Base-by-base conservation (phyloP, 2,888 invertebrate species). In the Drosophila leonis region DNA sequence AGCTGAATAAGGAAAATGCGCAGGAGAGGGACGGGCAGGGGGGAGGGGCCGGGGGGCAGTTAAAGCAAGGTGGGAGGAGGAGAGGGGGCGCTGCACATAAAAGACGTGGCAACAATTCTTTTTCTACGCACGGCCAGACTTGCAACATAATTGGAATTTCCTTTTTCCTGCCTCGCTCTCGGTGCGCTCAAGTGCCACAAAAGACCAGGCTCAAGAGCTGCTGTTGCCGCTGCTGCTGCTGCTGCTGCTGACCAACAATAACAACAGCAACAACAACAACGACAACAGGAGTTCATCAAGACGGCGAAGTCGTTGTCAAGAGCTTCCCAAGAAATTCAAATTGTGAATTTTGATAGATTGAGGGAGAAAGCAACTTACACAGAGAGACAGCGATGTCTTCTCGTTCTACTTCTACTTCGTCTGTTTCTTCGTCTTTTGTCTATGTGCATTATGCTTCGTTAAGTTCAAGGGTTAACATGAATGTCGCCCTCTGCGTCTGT, bases 91-190 rank as follows among this genome's bases (percentile, higher is more conserved):
- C 56, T 82, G 76, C 64, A 60, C 80, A 83, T 88, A 82, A 72
- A 80, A 82, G 80, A 78, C 75, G 72, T 66, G 72, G 82, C 64
- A 78, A 79, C 75, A 80, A 82, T 80, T 72, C 72, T 88, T 85
- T 78, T 88, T 79, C 89, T 88, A 88, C 84, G 87, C 87, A 81
- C 87, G 82, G 84, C 76, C 83, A 89, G 83, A 87, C 80, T 76
- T 74, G 88, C 88, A 87, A 82, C 87, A 89, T 85, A 85, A 85
- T 85, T 85, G 84, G 90, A 85, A 85, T 85, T 85, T 85, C 84
- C 84, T 89, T 89, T 83, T 85, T 89, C 84, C 84, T 83, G 88
- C 59, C 69, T 41, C 24, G 66, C 62, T 52, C 49, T 44, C 42
- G 44, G 20, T 35, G 7, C 46, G 44, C 57, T 81, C 80, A 88